These are phyloP conservation scores for Eremophila alpestris DNA, from an alignment of 2,797 vertebrate species.

Conservation along the genomic window DNA sequence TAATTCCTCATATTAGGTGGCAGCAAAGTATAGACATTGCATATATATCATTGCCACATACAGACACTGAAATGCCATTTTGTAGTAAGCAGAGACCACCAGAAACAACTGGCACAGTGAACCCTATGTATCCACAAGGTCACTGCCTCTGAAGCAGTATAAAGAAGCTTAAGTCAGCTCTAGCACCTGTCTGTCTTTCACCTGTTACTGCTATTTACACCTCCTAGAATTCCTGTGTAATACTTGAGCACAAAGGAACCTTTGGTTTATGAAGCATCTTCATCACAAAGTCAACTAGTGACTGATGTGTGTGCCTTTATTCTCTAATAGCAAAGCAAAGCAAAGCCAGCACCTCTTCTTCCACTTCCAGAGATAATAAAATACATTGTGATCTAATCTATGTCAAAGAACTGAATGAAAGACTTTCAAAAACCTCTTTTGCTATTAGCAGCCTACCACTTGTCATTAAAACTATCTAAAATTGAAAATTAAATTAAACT, in stretches of 20 bases:
- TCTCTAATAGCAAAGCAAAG: not conserved
- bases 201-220: not conserved
- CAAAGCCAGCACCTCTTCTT: not conserved
- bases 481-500: not conserved
- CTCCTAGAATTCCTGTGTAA: not conserved
- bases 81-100: not conserved
- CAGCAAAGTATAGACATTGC: not conserved
- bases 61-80: not conserved
- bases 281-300: not conserved
- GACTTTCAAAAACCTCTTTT: not conserved
- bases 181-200: not conserved
- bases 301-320: not conserved
- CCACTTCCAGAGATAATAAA: not conserved
- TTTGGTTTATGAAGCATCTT: not conserved
- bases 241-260: not conserved
- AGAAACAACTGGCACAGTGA: not conserved
- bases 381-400: not conserved
- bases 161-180: not conserved
- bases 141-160: not conserved
- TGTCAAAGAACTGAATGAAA: not conserved
- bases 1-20: not conserved
- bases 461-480: not conserved
- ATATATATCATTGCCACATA: not conserved
- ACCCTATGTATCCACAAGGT: not conserved
- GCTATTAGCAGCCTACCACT: not conserved